Percentiles rank a stretch among this genome's conserved stretches.
These are phyloP conservation scores for Sterrhoptilus dennistouni DNA, from an alignment of 2,113 vertebrate species.

Conservation along the genomic window DNA sequence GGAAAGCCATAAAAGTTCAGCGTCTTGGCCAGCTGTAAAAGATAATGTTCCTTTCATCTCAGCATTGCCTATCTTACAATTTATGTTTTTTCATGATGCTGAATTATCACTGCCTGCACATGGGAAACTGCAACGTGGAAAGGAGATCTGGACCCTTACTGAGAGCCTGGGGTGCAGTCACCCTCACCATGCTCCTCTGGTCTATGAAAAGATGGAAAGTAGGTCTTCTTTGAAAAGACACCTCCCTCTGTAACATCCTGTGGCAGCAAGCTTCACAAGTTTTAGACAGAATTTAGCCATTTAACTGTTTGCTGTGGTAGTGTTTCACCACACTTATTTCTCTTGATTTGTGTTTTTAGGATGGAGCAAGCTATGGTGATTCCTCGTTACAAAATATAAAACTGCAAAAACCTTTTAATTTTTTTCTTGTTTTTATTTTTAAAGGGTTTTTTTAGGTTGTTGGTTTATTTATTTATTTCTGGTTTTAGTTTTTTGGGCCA, in stretches of 20 bases:
- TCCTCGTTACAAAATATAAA: background rate
- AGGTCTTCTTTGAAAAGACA: background rate
- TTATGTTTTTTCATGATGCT: background rate
- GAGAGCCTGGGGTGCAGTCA: background rate
- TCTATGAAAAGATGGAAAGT: background rate
- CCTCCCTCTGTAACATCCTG: background rate
- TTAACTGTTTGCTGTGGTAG: background rate
- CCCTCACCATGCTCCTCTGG: background rate
- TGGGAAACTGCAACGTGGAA: background rate
- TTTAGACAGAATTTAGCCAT: background rate
- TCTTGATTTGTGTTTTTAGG: background rate
- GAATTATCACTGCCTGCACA: background rate
- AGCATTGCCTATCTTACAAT: background rate
- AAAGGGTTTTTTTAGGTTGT: fast-evolving
- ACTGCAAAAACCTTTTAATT: fast-evolving
- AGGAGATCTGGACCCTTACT: background rate
- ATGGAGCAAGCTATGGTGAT: background rate
- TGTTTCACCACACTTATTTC: background rate
- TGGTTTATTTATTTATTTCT: background rate
- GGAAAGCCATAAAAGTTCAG: constrained; percentile 3
- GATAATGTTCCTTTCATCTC: background rate
- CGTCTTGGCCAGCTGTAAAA: background rate
- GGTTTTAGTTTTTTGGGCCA: background rate
- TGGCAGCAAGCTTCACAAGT: background rate
- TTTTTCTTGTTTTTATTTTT: background rate